A percentile compares a stretch with the other conserved stretches of the same genome.
These are phyloP conservation scores for Dendrolimus pini DNA, from an alignment of 2,888 invertebrate species.

Conservation along the genomic window DNA sequence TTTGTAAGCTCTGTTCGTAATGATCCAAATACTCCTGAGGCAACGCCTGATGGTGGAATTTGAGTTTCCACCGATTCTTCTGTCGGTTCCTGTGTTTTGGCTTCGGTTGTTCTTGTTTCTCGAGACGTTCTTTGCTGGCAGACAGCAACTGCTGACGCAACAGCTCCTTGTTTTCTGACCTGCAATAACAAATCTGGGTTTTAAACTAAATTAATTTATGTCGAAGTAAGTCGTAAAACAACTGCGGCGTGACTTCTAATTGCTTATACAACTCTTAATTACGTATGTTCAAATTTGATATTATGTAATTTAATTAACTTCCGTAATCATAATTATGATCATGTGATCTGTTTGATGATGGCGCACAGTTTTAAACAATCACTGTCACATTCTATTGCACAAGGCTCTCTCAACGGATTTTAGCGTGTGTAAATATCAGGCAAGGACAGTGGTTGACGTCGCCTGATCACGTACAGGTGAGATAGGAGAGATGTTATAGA, in stretches of 20 bases:
- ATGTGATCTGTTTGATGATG: too few species aligned
- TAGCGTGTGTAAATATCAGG: too few species aligned
- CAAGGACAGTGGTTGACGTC: too few species aligned
- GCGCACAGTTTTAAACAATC: too few species aligned
- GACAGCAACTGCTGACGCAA: conserved; percentile 62
- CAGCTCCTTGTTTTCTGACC: conserved; percentile 65
- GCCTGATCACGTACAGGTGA: too few species aligned
- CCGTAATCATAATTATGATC: too few species aligned
- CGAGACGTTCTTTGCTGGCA: conserved; percentile 55
- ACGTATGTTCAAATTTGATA: background rate
- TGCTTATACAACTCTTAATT: background rate
- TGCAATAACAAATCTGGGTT: conserved; percentile 21
- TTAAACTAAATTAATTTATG: background rate
- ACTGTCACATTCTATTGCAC: too few species aligned
- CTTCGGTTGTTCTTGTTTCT: conserved; percentile 46
- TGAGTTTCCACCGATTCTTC: conserved; percentile 83
- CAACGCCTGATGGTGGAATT: conserved; percentile 88
- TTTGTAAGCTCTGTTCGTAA: conserved; percentile 83
- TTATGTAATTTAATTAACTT: too few species aligned
- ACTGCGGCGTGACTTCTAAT: background rate
- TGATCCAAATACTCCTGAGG: conserved; percentile 88
- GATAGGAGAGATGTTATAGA: too few species aligned
- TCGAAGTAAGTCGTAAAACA: background rate
- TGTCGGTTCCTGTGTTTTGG: conserved; percentile 68
- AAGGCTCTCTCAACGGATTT: too few species aligned